A percentile compares a stretch with the other conserved stretches of the same genome.
Conservation (phyloP, 2,113 vertebrate species). For the Ahaetulla prasina region DNA sequence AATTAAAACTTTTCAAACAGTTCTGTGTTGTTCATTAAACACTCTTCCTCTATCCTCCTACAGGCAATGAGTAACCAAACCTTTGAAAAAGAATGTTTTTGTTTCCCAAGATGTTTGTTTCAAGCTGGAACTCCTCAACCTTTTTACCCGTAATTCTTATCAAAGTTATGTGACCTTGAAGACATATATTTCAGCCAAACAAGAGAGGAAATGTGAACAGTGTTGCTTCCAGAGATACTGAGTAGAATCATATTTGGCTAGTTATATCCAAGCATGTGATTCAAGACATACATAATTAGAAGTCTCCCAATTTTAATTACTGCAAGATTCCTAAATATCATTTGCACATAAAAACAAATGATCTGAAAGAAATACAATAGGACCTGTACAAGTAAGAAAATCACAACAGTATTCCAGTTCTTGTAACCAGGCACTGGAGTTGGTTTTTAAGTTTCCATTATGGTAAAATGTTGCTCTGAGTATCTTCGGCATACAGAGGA, state of each 20-base stretch:
- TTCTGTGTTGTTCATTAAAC: slow-evolving; percentile 40
- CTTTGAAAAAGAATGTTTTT: slow-evolving; percentile 2
- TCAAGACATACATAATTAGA: background rate
- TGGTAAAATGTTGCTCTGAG: background rate
- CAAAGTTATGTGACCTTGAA: slow-evolving; percentile 14
- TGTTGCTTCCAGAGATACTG: background rate
- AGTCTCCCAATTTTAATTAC: background rate
- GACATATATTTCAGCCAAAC: background rate
- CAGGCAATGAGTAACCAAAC: slow-evolving; percentile 29
- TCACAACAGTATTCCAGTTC: background rate
- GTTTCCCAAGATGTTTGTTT: background rate
- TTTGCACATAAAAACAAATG: background rate
- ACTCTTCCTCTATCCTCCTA: slow-evolving; percentile 1
- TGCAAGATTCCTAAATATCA: background rate
- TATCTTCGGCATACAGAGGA: background rate
- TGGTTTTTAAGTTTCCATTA: background rate
- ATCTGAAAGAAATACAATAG: background rate
- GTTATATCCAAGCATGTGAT: background rate
- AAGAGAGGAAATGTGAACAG: background rate
- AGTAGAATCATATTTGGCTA: background rate
- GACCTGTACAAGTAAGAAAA: background rate
- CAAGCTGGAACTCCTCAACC: background rate
- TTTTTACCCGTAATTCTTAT: background rate
- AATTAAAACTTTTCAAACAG: slow-evolving; percentile 37
- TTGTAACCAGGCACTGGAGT: background rate